A percentile compares a stretch with the other conserved stretches of the same genome.
These are phyloP conservation scores for Diorhabda sublineata DNA, from an alignment of 1,140 invertebrate species.

Conservation along the genomic window DNA sequence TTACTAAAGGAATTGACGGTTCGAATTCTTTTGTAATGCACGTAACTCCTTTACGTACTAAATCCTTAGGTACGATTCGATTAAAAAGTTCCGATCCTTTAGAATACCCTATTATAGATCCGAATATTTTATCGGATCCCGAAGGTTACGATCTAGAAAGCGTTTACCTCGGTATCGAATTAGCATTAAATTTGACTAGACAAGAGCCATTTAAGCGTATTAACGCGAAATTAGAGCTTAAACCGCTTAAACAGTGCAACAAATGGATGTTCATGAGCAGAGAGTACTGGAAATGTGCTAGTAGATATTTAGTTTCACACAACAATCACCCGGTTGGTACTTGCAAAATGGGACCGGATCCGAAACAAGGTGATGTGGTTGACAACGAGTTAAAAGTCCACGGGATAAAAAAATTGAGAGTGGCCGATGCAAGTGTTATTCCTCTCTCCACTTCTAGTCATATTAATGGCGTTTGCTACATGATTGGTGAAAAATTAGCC, in stretches of 20 bases:
- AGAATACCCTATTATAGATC: conserved; percentile 68
- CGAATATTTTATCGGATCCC: conserved; percentile 50
- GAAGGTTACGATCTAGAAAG: conserved; percentile 50
- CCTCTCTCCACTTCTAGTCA: conserved; percentile 65
- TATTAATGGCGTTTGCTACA: conserved; percentile 66
- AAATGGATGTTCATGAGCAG: conserved; percentile 57
- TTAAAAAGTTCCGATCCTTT: conserved; percentile 65
- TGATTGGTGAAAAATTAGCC: conserved; percentile 78
- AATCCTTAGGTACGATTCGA: conserved; percentile 66
- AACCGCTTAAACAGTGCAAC: conserved; percentile 39
- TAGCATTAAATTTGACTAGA: conserved; percentile 43
- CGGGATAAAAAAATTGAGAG: conserved; percentile 42
- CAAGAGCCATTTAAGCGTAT: conserved; percentile 47
- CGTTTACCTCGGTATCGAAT: conserved; percentile 52
- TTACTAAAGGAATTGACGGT: conserved; percentile 2
- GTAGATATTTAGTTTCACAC: conserved; percentile 41
- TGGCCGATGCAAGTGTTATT: conserved; percentile 51
- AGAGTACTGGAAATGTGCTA: conserved; percentile 46
- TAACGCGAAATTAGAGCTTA: conserved; percentile 49
- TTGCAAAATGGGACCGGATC: conserved; percentile 19
- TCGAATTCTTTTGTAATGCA: conserved; percentile 15
- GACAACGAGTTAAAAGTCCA: conserved; percentile 46
- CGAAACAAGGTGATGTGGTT: conserved; percentile 48
- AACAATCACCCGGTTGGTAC: conserved; percentile 42
- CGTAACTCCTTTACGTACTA: conserved; percentile 55